Conservation (phyloP, 2,797 vertebrate genomes). For the Leucoraja ocellata region DNA sequence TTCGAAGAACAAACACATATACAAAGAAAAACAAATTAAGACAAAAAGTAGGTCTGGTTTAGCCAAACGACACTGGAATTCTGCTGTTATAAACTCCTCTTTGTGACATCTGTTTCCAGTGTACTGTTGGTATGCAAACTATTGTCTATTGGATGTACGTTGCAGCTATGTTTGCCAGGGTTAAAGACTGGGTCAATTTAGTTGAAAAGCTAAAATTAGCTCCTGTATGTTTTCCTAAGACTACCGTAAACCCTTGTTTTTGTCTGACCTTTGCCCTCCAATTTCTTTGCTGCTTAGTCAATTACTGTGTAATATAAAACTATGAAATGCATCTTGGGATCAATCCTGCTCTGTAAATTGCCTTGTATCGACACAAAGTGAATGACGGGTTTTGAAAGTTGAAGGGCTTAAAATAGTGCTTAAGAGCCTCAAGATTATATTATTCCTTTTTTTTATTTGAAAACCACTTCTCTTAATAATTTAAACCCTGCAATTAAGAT, state of each 20-base stretch:
- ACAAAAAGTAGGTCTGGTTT: not conserved
- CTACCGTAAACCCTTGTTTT: conserved; percentile 65
- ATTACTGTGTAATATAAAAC: conserved; percentile 51
- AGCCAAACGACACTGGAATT: conserved; percentile 27
- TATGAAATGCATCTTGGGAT: conserved; percentile 25
- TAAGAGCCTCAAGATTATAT: not conserved
- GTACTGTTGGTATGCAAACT: conserved; percentile 68
- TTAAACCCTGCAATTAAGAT: not conserved
- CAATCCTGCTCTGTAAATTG: conserved; percentile 11
- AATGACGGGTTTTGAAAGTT: not conserved
- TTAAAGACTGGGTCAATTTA: conserved; percentile 77
- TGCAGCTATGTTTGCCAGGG: conserved; percentile 74
- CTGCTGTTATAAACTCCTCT: conserved; percentile 39
- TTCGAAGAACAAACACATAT: conserved; percentile 1
- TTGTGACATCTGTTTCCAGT: conserved; percentile 70
- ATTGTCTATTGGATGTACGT: conserved; percentile 74
- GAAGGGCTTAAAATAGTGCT: not conserved
- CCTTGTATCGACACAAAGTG: not conserved
- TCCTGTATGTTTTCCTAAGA: conserved; percentile 67
- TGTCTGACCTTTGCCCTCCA: conserved; percentile 57
- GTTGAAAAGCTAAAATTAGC: conserved; percentile 78
- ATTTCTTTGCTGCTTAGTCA: conserved; percentile 58
- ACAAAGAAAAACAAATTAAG: not conserved
- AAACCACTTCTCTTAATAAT: not conserved
- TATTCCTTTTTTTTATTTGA: not conserved